These are phyloP conservation scores for Periophthalmodon schlosseri DNA, from an alignment of 2,113 vertebrate species.

Conservation along the genomic window DNA sequence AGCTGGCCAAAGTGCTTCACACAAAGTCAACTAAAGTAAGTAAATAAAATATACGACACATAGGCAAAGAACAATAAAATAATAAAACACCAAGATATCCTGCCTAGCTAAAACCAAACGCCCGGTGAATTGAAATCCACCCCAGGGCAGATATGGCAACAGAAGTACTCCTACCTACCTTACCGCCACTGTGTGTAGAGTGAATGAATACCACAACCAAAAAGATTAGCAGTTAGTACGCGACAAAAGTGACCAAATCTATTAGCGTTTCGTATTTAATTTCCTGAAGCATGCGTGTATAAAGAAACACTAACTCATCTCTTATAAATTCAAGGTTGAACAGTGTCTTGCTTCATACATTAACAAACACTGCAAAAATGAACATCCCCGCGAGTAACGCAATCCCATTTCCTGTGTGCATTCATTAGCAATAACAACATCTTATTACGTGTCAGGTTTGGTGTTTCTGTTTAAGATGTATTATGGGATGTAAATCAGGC, in stretches of 20 bases:
- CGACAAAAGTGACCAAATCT: not conserved
- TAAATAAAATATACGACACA: no score
- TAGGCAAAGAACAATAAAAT: no score
- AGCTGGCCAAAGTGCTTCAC: no score
- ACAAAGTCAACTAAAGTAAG: no score
- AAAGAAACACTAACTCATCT: not conserved
- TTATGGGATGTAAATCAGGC: conserved; percentile 39
- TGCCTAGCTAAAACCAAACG: no score
- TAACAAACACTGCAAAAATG: not conserved
- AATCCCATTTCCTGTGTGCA: conserved; percentile 49
- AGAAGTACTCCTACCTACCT: not conserved
- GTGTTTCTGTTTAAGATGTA: conserved; percentile 20
- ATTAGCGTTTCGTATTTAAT: not conserved
- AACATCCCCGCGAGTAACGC: conserved; percentile 2
- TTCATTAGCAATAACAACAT: conserved; percentile 40
- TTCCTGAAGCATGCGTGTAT: no score
- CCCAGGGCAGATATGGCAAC: not conserved
- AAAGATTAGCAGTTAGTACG: not conserved
- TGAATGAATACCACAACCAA: not conserved
- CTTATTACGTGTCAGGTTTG: not conserved
- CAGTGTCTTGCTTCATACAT: not conserved
- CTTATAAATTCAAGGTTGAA: not conserved
- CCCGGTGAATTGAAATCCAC: no score
- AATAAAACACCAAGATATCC: no score
- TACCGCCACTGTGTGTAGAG: not conserved